Evolutionary conservation across 2,888 invertebrate species (phyloP), one percentile per base, ranked within the genome.

Genomic region (Microplitis manilae): DNA sequence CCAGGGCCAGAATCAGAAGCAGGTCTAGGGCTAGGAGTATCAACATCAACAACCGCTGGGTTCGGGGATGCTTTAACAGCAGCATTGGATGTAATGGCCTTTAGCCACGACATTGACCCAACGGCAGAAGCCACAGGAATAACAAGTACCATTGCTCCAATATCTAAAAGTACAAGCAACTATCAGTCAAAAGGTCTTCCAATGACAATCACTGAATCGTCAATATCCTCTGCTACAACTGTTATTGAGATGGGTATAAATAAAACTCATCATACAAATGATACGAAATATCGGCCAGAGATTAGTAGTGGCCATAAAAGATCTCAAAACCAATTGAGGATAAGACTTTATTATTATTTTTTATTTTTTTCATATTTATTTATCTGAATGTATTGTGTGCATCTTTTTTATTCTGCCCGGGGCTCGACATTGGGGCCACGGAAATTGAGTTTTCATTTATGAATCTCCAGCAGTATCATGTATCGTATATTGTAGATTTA

Each of bases 41-140:
- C 50, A 13, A 13, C 50, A 50, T 2, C 50, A 13, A 50, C 73
- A 85, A 84, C 87, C 62, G 87, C 90, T 71, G 92, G 91, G 76
- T 92, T 92, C 83, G 92, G 91, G 61, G 93, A 92, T 41, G 95
- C 95, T 0, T 90, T 96, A 67, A 94, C 94, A 4, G 93, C 94
- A 13, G 95, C 96, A 0, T 92, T 96, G 75, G 96, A 96, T 87
- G 95, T 96, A 81, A 94, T 97, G 92, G 94, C 96, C 0, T 96
- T 95, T 90, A 94, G 96, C 8, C 94, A 94, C 83, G 96, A 97
- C 87, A 91, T 95, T 77, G 93, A 94, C 81, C 87, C 94, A 81
- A 86, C 87, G 73, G 75, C 84, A 72, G 83, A 76, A 80, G 83
- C 80, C 81, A 85, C 77, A 84, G 86, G 82, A 83, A 87, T 82